Percentiles rank a stretch among this genome's conserved stretches.
Conservation (phyloP, 2,797 vertebrate genomes). For the Brachymystax lenok region DNA sequence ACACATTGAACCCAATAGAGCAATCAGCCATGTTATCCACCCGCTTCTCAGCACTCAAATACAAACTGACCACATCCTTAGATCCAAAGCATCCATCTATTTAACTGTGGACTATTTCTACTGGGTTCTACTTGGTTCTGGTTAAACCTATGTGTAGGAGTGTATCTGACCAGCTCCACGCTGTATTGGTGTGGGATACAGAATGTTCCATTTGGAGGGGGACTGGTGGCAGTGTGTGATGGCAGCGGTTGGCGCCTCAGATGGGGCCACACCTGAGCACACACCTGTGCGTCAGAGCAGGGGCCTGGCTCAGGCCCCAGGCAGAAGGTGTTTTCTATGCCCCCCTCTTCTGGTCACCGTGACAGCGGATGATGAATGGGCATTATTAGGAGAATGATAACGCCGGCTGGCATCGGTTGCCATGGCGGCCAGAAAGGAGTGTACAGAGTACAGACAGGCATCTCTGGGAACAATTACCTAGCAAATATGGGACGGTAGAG, state of each 20-base stretch:
- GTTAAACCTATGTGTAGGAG: not conserved
- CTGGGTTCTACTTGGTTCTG: not conserved
- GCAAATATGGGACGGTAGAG: constrained; percentile 59
- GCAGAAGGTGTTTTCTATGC: constrained; percentile 46
- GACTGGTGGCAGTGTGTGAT: constrained; percentile 7
- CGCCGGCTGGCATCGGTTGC: constrained; percentile 51
- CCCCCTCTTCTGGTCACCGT: constrained; percentile 36
- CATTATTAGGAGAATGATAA: constrained; percentile 72
- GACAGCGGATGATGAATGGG: constrained; percentile 79
- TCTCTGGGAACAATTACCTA: constrained; percentile 56
- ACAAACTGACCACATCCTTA: not conserved
- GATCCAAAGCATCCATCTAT: not conserved
- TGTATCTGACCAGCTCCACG: not conserved
- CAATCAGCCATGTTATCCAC: not conserved
- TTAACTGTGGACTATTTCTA: not conserved
- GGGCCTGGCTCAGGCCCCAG: constrained; percentile 27
- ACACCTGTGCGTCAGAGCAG: constrained; percentile 57
- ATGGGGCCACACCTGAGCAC: constrained; percentile 44
- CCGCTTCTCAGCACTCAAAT: not conserved
- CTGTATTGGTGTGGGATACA: not conserved
- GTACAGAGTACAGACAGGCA: constrained; percentile 27
- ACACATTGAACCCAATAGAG: not conserved
- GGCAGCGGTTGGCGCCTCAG: constrained; percentile 14
- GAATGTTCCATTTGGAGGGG: not conserved
- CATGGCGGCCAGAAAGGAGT: constrained; percentile 32